Evolutionary conservation across 2,888 invertebrate genomes (phyloP), one percentile per base, ranked within the genome.

Genomic region (Mactromeris polynyma): DNA sequence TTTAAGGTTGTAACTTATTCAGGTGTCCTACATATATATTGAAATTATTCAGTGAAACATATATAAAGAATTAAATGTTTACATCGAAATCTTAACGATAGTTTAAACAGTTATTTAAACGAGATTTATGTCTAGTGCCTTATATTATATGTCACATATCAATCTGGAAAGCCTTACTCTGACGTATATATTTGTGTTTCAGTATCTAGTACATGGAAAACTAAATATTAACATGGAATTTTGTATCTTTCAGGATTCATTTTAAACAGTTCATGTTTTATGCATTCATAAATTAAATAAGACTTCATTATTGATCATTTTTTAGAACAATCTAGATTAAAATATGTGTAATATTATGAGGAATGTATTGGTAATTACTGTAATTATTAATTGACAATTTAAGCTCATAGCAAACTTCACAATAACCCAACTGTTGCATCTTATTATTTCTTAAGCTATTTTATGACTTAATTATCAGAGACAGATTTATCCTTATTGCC

Each of bases 61-160:
- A 46, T 17, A 14, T 46, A 46, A 46, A 46, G 46, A 46, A 46
- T 17, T 46, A 17, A 46, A 17, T 46, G 9, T 64, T 64, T 1
- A 64, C 26, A 26, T 64, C 58, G 3, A 9, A 26, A 73, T 33
- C 1, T 33, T 73, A 26, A 36, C 33, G 2, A 73, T 73, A 73
- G 19, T 19, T 33, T 73, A 73, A 73, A 19, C 73, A 73, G 73
- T 73, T 2, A 73, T 33, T 19, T 36, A 73, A 17, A 33, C 14
- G 11, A 73, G 4, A 33, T 14, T 19, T 33, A 73, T 73, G 33
- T 9, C 19, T 19, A 73, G 73, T 73, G 73, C 73, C 73, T 73
- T 73, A 73, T 33, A 73, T 73, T 73, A 36, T 14, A 33, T 14
- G 73, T 73, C 2, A 73, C 73, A 73, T 73, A 73, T 73, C 73